Evolutionary conservation across 2,888 invertebrate species (phyloP), one percentile per base, ranked within the genome.

Genomic region (Erebia aethiops): DNA sequence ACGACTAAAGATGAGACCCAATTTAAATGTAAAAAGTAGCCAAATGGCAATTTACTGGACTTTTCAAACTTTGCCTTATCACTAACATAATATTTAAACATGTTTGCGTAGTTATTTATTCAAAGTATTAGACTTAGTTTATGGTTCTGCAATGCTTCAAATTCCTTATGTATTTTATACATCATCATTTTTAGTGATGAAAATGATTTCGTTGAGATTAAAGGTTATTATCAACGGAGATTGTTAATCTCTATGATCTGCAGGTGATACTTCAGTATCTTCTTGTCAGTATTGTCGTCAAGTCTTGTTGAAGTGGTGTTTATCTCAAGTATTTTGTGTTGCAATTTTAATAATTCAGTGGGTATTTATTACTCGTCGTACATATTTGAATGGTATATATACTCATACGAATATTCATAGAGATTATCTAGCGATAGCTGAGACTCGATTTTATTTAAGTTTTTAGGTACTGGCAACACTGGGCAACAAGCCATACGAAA

Each of bases 181-280:
- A 52, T 52, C 52, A 16, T 9, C n/a, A 52, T 14, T 14, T 41
- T 16, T 43, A 21, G 46, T 46, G 8, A 46, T 16, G 46, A 49
- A 46, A 21, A 46, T 41, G 58, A 46, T 62, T 62, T 61, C 18
- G 14, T 41, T 35, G 2, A 58, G 58, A 58, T 58, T 56, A 56
- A 13, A 10, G 13, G 21, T 13, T 26, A 11, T 11, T 18, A 51
- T 51, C n/a, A 43, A 10, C 43, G 43, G 8, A 9, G 43, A 43
- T 9, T 43, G 43, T 61, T 61, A 21, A 62, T 62, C 62, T 62
- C 46, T 49, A 14, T 2, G 49, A 49, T 49, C 9, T 43, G 13
- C 18, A 10, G 14, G 58, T 18, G 13, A 21, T 14, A 62, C 49
- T 14, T 46, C 62, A 62, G 62, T 49, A 21, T 46, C 18, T 21